A percentile compares a stretch with the other conserved stretches of the same genome.
phyloP scores from a whole-genome alignment of 2,888 invertebrate genomes.

The Cheilosia urbana region DNA sequence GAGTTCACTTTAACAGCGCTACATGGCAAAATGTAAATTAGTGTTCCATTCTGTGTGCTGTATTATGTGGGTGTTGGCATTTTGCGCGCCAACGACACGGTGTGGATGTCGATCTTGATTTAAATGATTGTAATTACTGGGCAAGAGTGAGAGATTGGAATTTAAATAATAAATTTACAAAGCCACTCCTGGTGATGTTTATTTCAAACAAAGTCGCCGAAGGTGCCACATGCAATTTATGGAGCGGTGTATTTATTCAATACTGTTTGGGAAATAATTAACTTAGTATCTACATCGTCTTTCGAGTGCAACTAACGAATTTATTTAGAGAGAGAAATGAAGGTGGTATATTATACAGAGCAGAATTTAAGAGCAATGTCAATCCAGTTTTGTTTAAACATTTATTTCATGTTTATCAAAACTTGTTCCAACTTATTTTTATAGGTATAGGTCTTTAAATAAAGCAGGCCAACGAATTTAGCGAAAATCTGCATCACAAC shows the following conservation, averaged over 20 bases:
- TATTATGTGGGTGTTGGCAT: conserved; percentile 49
- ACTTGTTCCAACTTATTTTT: too few relatives aligned
- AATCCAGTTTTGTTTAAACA: too few relatives aligned
- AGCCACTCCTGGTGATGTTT: conserved; percentile 16
- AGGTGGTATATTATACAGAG: too few relatives aligned
- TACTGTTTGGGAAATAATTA: background rate
- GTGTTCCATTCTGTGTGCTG: conserved; percentile 43
- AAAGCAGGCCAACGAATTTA: too few relatives aligned
- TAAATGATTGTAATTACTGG: conserved; percentile 64
- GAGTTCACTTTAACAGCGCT: conserved; percentile 52
- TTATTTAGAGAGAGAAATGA: too few relatives aligned
- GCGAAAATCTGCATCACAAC: too few relatives aligned
- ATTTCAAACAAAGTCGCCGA: background rate
- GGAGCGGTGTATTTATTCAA: background rate
- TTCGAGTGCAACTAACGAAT: too few relatives aligned
- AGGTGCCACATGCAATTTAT: background rate
- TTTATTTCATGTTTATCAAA: too few relatives aligned
- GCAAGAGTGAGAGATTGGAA: background rate
- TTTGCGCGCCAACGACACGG: conserved; percentile 16
- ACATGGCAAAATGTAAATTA: conserved; percentile 67
- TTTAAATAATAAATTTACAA: conserved; percentile 4
- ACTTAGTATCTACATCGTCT: background rate
- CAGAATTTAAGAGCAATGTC: too few relatives aligned
- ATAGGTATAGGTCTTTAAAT: too few relatives aligned
- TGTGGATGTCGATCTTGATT: conserved; percentile 59